Base-by-base conservation (phyloP, 2,113 vertebrate genomes). In the Callopanchax toddi region DNA sequence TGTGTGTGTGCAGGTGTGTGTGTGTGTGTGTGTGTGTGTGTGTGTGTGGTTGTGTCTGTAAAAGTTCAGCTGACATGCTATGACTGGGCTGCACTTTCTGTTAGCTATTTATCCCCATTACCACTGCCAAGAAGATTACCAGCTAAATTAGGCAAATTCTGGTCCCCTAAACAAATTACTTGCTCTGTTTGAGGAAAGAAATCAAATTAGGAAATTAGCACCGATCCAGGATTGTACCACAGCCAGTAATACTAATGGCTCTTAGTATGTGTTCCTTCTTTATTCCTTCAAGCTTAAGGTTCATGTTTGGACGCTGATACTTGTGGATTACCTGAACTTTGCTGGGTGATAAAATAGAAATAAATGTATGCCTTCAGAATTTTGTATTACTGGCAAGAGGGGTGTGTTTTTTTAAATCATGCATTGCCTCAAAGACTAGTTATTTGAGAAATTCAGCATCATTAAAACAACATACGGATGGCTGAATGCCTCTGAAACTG, bases 111-210 rank as follows among this genome's bases (percentile, higher is more conserved):
- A 86, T 87, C 81, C 71, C 74, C 82, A 83, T 83, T 78, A 81
- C 67, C 57, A 56, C 76, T 82, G 87, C 87, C 87, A 90, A 90
- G 81, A 60, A 87, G 85, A 86, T 91, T 88, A 89, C 82, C 69
- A 65, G 76, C 83, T 85, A 86, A 89, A 87, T 89, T 88, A 74
- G 81, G 82, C 79, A 85, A 89, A 92, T 89, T 91, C 76, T 91
- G 79, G 78, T 82, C 79, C 83, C 78, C 75, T 85, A 83, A 92
- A 89, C 86, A 83, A 91, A 92, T 91, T 81, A 90, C 82, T 84
- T 52, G 86, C 87, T 91, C 87, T 91, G 86, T 91, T 91, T 91
- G 84, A 88, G 85, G 81, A 87, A 65, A 71, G 64, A 85, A 90
- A 88, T 91, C 82, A 75, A 91, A 89, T 90, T 84, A 87, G 72